Conservation (phyloP, 2,113 vertebrate species). For the Phylloscopus trochiloides region DNA sequence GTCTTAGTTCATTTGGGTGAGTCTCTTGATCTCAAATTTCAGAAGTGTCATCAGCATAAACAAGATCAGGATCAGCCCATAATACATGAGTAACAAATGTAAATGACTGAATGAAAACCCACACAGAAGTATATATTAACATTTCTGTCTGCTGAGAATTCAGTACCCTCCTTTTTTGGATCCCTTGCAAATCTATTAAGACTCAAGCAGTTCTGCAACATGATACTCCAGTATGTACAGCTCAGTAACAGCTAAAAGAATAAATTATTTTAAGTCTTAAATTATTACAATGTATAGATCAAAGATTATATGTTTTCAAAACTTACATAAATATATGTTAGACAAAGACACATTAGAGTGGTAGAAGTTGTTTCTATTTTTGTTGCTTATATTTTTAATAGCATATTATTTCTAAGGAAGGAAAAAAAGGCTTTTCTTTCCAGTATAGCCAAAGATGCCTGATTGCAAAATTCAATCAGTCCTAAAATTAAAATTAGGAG, state of each 20-base stretch:
- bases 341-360: not conserved
- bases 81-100: not conserved
- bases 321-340: constrained; percentile 19
- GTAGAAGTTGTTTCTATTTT: constrained; percentile 31
- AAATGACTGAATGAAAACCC: not conserved
- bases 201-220: not conserved
- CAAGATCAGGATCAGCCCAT: not conserved
- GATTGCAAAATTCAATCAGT: constrained; percentile 40
- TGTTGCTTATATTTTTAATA: constrained; percentile 26
- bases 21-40: not conserved
- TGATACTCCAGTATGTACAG: not conserved
- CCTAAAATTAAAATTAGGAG: constrained; percentile 60
- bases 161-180: not conserved
- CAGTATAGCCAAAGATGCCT: not conserved
- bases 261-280: not conserved
- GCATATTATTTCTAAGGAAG: not conserved
- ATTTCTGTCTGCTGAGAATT: not conserved
- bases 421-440: not conserved
- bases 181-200: not conserved
- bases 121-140: not conserved
- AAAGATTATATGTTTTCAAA: not conserved
- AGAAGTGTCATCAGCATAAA: not conserved
- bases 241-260: not conserved
- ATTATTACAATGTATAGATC: not conserved
- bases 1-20: not conserved